These are phyloP conservation scores for Tachypleus tridentatus DNA, from an alignment of 1,140 invertebrate genomes.

Conservation along the genomic window DNA sequence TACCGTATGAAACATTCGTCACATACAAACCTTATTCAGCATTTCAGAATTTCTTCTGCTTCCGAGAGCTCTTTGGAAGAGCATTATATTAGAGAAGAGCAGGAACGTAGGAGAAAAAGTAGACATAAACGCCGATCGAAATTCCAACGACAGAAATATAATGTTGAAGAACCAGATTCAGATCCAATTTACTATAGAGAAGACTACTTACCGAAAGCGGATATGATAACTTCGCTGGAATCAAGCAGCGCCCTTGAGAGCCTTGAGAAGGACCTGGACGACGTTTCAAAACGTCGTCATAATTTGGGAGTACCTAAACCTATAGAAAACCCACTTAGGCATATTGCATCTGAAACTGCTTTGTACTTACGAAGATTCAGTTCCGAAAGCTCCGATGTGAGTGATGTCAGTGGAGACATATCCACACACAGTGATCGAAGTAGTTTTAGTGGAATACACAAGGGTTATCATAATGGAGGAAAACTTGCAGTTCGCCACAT, in stretches of 20 bases:
- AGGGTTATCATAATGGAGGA: too few species aligned
- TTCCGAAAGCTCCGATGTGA: constrained; percentile 27
- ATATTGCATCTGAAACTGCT: constrained; percentile 14
- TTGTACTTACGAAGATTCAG: constrained; percentile 20
- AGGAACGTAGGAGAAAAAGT: constrained; percentile 3
- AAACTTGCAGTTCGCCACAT: too few species aligned
- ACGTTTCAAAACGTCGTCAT: neutral
- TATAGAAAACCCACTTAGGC: neutral
- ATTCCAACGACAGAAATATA: constrained; percentile 10
- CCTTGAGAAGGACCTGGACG: constrained; percentile 1
- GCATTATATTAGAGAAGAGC: neutral
- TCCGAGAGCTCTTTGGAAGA: constrained; percentile 22
- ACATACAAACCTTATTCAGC: neutral
- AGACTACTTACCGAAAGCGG: neutral
- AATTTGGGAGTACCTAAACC: neutral
- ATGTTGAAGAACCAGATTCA: constrained; percentile 11
- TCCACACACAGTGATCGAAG: constrained; percentile 1
- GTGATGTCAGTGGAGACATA: constrained; percentile 19
- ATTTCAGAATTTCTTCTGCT: constrained; percentile 9
- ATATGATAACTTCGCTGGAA: neutral
- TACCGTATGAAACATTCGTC: neutral
- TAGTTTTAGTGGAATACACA: neutral
- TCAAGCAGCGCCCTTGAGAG: constrained; percentile 3
- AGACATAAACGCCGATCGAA: constrained; percentile 6
- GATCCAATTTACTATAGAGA: neutral